These are phyloP conservation scores for Megamerina dolium DNA, from an alignment of 2,888 invertebrate species.

Conservation along the genomic window DNA sequence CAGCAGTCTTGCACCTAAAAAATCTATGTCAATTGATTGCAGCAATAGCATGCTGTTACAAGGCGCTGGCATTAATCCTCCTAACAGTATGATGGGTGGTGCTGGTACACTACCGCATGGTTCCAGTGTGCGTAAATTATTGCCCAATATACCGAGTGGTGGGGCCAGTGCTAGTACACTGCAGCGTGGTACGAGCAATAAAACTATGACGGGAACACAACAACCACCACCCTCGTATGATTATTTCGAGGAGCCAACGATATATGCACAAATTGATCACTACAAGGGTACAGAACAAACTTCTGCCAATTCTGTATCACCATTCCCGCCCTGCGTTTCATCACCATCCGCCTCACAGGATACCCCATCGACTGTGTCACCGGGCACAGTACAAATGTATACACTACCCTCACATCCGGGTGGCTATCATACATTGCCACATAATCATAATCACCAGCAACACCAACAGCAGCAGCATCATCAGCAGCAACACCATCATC, in stretches of 20 bases:
- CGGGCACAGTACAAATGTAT: slow-evolving; percentile 48
- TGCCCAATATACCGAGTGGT: slow-evolving; percentile 41
- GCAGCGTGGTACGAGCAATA: slow-evolving; percentile 39
- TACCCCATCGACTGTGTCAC: slow-evolving; percentile 46
- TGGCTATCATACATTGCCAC: slow-evolving; percentile 46
- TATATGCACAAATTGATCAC: slow-evolving; percentile 71
- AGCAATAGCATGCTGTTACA: slow-evolving; percentile 30
- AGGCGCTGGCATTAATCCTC: slow-evolving; percentile 24
- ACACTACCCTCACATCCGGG: slow-evolving; percentile 46
- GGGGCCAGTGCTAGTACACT: slow-evolving; percentile 39
- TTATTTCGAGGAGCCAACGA: slow-evolving; percentile 60
- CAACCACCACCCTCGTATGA: slow-evolving; percentile 45
- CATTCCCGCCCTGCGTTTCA: slow-evolving; percentile 51
- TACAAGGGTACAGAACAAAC: slow-evolving; percentile 49
- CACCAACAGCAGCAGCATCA: slow-evolving; percentile 14
- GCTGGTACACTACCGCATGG: slow-evolving; percentile 40
- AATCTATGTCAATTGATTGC: slow-evolving; percentile 31
- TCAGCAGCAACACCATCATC: slow-evolving; percentile 23
- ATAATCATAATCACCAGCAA: slow-evolving; percentile 39
- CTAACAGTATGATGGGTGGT: slow-evolving; percentile 11
- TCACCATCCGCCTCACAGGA: slow-evolving; percentile 48
- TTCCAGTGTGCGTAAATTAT: slow-evolving; percentile 40
- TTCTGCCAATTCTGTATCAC: slow-evolving; percentile 35
- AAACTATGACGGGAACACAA: slow-evolving; percentile 1
- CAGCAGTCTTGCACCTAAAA: slow-evolving; percentile 20